Base-by-base conservation (phyloP, 2,113 vertebrate species). In the Chloropsis hardwickii region DNA sequence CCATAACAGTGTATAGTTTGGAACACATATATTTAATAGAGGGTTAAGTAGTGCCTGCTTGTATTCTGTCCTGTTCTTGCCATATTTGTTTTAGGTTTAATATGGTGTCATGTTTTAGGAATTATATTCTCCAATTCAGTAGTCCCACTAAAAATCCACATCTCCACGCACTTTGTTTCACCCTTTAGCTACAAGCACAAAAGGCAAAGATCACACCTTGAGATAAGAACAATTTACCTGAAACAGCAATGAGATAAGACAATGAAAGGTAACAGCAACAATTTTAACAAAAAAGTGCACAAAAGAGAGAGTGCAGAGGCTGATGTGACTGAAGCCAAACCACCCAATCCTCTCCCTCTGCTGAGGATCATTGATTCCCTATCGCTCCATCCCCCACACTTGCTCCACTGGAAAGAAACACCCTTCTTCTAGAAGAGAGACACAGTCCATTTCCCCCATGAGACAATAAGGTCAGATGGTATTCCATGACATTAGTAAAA, bases 311-410 rank as follows among this genome's bases (percentile, higher is more conserved):
- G 17, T 31, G 21, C 11, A 48, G 42, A 56, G 25, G 29, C 29
- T 53, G 56, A 47, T 20, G 48, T 25, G 20, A 25, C n/a, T 3
- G 7, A 11, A 29, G 10, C 11, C 8, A 47, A 4, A 16, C 5
- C 19, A n/a, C 5, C 5, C 47, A n/a, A 12, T 14, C 23, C 24
- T 39, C 15, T 61, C 19, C 19, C 28, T 86, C n/a, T 78, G 9
- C 29, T 70, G 40, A n/a, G 24, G 8, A 40, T 7, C 21, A 16
- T 9, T 7, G 2, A 24, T 47, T 20, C 1, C 1, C 19, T 13
- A 24, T 33, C 0, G 0, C 23, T 61, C 23, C 10, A 12, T 33
- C 8, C 12, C 9, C 8, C 15, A 40, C 7, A 11, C 4, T 24
- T 61, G 28, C 20, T 29, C 15, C 19, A n/a, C 47, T 16, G 28